Conservation (phyloP, 2,113 vertebrate genomes). For the Phaetusa simplex region DNA sequence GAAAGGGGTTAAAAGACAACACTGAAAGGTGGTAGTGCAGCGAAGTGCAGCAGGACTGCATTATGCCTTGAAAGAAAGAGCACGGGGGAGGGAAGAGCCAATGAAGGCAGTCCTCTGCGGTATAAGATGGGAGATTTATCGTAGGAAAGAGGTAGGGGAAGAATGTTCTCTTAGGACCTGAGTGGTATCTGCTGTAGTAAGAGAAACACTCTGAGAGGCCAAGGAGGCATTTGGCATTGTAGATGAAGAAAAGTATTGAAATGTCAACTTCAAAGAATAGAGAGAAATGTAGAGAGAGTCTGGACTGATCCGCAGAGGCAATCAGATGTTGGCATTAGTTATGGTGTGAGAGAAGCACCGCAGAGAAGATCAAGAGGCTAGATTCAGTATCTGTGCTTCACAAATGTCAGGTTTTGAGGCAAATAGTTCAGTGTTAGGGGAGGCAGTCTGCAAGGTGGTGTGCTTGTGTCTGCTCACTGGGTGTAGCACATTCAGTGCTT, state of each 20-base stretch:
- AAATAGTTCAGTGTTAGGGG: neutral
- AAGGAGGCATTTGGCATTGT: neutral
- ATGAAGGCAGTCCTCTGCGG: accelerated
- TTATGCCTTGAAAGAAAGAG: neutral
- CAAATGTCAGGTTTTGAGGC: neutral
- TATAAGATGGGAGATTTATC: neutral
- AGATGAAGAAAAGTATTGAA: neutral
- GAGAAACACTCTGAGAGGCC: neutral
- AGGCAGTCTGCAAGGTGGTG: neutral
- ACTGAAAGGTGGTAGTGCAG: neutral
- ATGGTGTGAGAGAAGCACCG: neutral
- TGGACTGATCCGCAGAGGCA: neutral
- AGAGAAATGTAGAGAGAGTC: neutral
- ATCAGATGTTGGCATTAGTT: neutral
- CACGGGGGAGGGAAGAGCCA: neutral
- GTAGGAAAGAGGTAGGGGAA: neutral
- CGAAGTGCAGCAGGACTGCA: neutral
- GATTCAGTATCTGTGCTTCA: neutral
- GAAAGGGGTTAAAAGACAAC: neutral
- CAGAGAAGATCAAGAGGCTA: neutral
- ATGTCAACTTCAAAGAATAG: neutral
- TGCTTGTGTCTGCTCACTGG: neutral
- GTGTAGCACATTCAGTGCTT: neutral
- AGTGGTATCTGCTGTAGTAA: neutral
- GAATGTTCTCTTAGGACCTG: neutral